A percentile compares a stretch with the other conserved stretches of the same genome.
Evolutionary conservation across 2,113 vertebrate species (phyloP).

Genomic region (Brachypodius melanocephalos): DNA sequence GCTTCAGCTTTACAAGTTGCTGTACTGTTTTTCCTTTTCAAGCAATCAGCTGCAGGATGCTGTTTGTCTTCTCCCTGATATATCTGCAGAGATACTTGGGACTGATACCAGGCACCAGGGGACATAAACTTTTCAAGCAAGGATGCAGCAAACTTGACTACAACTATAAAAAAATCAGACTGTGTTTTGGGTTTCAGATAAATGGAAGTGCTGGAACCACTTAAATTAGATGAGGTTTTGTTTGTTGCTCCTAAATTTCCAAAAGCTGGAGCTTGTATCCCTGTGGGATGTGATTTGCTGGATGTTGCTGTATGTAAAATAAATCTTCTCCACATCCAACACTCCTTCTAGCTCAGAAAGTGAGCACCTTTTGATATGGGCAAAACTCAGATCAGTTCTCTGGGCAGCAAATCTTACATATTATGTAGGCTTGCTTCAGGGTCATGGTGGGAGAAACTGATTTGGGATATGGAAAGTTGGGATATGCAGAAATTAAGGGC

Average conservation of each 20-base stretch:
- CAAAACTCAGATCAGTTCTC: neutral
- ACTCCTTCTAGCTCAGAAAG: neutral
- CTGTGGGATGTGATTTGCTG: neutral
- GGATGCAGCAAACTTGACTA: neutral
- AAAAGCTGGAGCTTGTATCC: neutral
- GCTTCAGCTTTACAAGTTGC: neutral
- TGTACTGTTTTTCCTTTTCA: neutral
- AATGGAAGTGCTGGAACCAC: neutral
- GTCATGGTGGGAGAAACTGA: neutral
- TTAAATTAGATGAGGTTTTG: neutral
- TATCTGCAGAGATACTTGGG: neutral
- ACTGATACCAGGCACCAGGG: neutral
- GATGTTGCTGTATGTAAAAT: neutral
- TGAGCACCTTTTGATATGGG: neutral
- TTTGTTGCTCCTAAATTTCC: neutral
- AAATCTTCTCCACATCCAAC: neutral
- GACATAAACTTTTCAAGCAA: slow-evolving; percentile 5
- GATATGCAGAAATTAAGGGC: neutral
- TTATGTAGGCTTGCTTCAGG: neutral
- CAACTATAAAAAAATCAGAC: neutral
- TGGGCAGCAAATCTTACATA: neutral
- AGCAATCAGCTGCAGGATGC: neutral
- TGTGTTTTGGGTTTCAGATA: neutral
- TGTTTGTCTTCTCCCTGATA: neutral
- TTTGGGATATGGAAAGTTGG: neutral